Evolutionary conservation across 37 sponge, comb jelly and placozoan species (phyloP), one percentile per base, ranked within the genome.

Genomic region (Crambe crambe): DNA sequence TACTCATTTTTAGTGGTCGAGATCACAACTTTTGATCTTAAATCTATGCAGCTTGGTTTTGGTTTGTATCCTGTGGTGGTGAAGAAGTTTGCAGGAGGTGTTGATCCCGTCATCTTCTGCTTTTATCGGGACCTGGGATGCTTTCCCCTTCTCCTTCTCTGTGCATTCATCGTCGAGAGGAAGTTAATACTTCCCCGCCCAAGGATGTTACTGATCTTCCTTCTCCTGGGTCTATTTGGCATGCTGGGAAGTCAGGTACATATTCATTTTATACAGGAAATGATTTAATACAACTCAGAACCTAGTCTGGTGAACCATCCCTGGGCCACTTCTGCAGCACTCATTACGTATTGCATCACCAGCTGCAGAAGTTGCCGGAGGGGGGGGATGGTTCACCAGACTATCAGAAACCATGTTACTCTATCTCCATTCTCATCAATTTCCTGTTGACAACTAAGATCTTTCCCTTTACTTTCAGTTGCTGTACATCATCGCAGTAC

Each of bases 241-340:
- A 92, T 92, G 93, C 87, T 92, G 65, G 85, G 85, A 10, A 80
- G 73, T 31, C 93, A 89, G 89, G 89, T 89, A 70, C 26, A 25
- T 6, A 3, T 18, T 26, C 22, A 15, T 26, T 62, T n/a, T n/a
- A n/a, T 18, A 54, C 56, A 20, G 56, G 18, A 10, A 54, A 54
- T 54, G 18, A 54, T 54, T 54, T 10, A 54, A 54, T 18, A 54
- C 56, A 54, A 54, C 18, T 54, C 18, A 54, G 18, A 54, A n/a
- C n/a, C n/a, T n/a, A n/a, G n/a, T n/a, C n/a, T n/a, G n/a, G n/a
- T n/a, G n/a, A n/a, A n/a, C n/a, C n/a, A n/a, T n/a, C n/a, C n/a
- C n/a, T n/a, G n/a, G n/a, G n/a, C n/a, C n/a, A n/a, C n/a, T n/a
- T n/a, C n/a, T n/a, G n/a, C n/a, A n/a, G n/a, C n/a, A n/a, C n/a